phyloP scores from a whole-genome alignment of 2,888 invertebrate species.

The Eudemis profundana region DNA sequence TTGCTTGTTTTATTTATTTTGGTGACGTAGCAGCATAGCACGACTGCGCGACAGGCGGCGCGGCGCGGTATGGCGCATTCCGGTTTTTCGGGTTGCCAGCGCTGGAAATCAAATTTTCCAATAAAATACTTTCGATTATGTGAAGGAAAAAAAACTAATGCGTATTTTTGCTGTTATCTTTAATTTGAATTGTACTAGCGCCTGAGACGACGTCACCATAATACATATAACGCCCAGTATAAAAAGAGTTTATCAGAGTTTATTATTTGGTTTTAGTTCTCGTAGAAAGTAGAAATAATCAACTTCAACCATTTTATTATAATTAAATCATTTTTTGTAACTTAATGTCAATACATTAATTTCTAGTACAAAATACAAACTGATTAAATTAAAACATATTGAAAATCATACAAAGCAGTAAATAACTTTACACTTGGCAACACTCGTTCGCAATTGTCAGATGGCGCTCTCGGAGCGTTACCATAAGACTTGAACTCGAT shows the following conservation, averaged over 20 bases:
- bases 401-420: background rate
- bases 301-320: too few species aligned
- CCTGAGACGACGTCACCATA: too few species aligned
- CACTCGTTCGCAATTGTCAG: constrained; percentile 32
- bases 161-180: background rate
- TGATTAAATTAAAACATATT: too few species aligned
- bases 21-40: constrained; percentile 45
- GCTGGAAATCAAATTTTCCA: background rate
- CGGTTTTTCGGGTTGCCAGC: constrained; percentile 38
- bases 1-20: constrained; percentile 41
- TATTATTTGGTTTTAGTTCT: too few species aligned
- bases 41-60: constrained; percentile 38
- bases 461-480: constrained; percentile 31
- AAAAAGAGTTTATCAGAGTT: too few species aligned
- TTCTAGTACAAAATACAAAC: background rate
- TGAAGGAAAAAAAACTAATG: too few species aligned
- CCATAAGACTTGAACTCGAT: background rate
- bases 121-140: background rate
- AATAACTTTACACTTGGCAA: constrained; percentile 8
- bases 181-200: too few species aligned
- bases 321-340: too few species aligned
- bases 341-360: too few species aligned
- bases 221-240: too few species aligned
- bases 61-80: constrained; percentile 41
- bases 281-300: too few species aligned